These are phyloP conservation scores for Eupithecia dodoneata DNA, from an alignment of 2,888 invertebrate species.

Conservation along the genomic window DNA sequence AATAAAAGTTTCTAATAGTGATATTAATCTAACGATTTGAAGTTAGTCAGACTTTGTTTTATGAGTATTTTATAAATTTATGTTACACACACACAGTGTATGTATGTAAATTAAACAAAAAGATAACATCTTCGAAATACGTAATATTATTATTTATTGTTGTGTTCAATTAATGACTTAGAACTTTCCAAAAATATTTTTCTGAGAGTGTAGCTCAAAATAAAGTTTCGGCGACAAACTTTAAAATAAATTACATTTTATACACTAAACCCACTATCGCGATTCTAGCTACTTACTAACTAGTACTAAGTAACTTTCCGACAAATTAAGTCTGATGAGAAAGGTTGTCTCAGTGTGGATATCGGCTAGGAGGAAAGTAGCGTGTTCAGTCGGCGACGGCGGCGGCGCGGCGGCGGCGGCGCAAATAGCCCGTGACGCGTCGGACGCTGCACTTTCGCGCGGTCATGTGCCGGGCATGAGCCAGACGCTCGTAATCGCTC, in stretches of 20 bases:
- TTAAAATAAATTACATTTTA: not conserved
- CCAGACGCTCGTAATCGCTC: slow-evolving; percentile 80
- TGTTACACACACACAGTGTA: no score
- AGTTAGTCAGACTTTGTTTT: not conserved
- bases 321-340: not conserved
- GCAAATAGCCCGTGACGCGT: slow-evolving; percentile 40
- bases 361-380: slow-evolving; percentile 19
- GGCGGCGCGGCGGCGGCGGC: slow-evolving; percentile 29
- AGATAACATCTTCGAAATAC: not conserved
- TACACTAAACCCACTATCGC: not conserved
- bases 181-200: not conserved
- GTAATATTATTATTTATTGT: not conserved
- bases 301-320: not conserved
- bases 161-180: not conserved
- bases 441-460: slow-evolving; percentile 81
- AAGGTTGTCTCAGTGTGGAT: not conserved
- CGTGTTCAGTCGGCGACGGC: slow-evolving; percentile 1
- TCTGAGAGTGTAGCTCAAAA: no score
- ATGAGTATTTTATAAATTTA: not conserved
- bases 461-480: slow-evolving; percentile 77
- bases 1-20: not conserved
- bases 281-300: not conserved
- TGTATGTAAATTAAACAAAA: not conserved
- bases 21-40: not conserved
- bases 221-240: not conserved